Evolutionary conservation across 2,113 vertebrate genomes (phyloP), one percentile per base, ranked within the genome.

Genomic region (Python bivittatus): DNA sequence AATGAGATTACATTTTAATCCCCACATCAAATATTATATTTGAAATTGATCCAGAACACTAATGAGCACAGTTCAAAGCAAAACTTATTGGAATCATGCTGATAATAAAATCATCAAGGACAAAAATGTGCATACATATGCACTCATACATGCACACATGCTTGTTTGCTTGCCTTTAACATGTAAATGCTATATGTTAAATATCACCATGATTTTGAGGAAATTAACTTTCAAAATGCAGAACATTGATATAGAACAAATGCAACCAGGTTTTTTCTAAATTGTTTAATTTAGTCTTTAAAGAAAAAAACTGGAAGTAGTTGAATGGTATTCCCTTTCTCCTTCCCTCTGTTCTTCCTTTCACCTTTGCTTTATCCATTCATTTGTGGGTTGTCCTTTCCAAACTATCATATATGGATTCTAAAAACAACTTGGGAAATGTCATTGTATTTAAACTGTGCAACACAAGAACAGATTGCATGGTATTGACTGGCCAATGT

Each of bases 331-430:
- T 42, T 33, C 9, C 11, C 38, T 29, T 88, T 15, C 4, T 48
- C 29, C 61, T 12, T 23, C 58, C 10, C 8, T 33, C 42, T n/a
- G 60, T 20, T 79, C 48, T 57, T 25, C 38, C 4, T 38, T 38
- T 93, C 90, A 23, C 0, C 22, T 1, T 0, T 25, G 17, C 48
- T 54, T 92, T 52, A 20, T 79, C 22, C 22, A 42, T 90, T 93
- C 84, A 92, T 90, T 93, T 93, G 44, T 87, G 88, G 61, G 86
- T 92, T 93, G 53, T 61, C 88, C 33, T 88, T 91, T 89, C 64
- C 0, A 1, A 38, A 42, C 83, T 33, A 61, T 27, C 57, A 91
- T 79, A 33, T 29, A 84, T 89, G 86, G 90, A 91, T 84, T 61
- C 57, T 91, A 84, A 54, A 85, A 93, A 60, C 68, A 25, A 10